Base-by-base conservation (phyloP, 2,797 vertebrate species). In the Argentina silus region DNA sequence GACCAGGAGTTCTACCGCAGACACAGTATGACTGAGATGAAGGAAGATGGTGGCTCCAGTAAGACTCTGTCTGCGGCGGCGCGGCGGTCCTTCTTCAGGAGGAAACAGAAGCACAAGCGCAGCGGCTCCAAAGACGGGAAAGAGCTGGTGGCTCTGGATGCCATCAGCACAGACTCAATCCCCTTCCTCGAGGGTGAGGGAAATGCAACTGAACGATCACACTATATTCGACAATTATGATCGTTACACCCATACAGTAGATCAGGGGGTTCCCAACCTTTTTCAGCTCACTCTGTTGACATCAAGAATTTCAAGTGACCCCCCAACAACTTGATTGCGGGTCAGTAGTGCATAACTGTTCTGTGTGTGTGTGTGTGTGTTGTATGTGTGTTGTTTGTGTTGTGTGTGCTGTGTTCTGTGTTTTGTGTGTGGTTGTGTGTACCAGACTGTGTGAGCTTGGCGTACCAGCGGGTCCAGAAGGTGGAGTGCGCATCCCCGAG, bases 381-480 rank as follows among this genome's bases (percentile, higher is more conserved):
- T 72, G 2, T 60, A 60, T 69, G 7, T 19, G 21, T 50, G 48
- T n/a, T n/a, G n/a, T n/a, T n/a, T n/a, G n/a, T n/a, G n/a, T n/a
- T n/a, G n/a, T n/a, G n/a, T 62, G 14, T 62, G 36, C 53, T 5
- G 42, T 3, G 0, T 3, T 21, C 48, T 57, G 53, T 66, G 14
- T 9, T 72, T 2, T 60, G 63, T 69, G 7, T 19, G 21, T 50
- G 48, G 19, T 55, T 62, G 48, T 73, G 21, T 67, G 19, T 64
- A 12, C 66, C 86, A 99, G 98, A 99, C 83, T 95, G 95, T 7
- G 89, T 96, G 80, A 97, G 94, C 84, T 87, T 99, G 88, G 97
- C 96, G 0, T 99, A 99, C 87, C 98, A 99, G 90, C 93, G 96
- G 62, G 98, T 99, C 45, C 97, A 99, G 93, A 99, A 97, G 85